Percentiles rank a stretch among this genome's conserved stretches.
These are phyloP conservation scores for Orthonevra nobilis DNA, from an alignment of 2,888 invertebrate species.

Conservation along the genomic window DNA sequence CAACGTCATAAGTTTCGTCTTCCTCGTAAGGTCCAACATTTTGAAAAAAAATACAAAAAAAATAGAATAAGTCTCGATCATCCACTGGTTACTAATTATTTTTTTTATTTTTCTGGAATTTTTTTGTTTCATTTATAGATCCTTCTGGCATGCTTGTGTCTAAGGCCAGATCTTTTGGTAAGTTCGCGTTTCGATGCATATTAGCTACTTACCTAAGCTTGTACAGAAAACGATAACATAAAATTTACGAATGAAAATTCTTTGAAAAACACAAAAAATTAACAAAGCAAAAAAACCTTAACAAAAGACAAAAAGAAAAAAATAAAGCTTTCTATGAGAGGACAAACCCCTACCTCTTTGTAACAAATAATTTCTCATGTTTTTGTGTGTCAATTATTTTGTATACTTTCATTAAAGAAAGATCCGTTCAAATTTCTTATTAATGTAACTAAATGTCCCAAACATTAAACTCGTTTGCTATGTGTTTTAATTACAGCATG, in stretches of 20 bases:
- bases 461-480: conserved; percentile 63
- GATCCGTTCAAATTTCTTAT: conserved; percentile 41
- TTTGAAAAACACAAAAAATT: conserved; percentile 52
- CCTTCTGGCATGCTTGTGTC: conserved; percentile 88
- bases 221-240: conserved; percentile 58
- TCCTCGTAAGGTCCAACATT: conserved; percentile 3
- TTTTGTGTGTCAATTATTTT: conserved; percentile 37
- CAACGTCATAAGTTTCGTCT: not conserved
- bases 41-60: conserved; percentile 26
- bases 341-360: too few species aligned
- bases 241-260: conserved; percentile 30
- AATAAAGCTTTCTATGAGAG: conserved; percentile 53
- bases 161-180: conserved; percentile 88
- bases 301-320: conserved; percentile 36
- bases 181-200: conserved; percentile 81
- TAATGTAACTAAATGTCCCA: conserved; percentile 51
- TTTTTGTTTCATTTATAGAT: conserved; percentile 85
- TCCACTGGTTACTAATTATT: conserved; percentile 65
- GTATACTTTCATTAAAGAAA: conserved; percentile 31
- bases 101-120: conserved; percentile 79
- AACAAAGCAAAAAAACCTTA: conserved; percentile 28
- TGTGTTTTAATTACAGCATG: conserved; percentile 68
- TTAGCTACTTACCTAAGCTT: conserved; percentile 66
- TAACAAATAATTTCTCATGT: too few species aligned
- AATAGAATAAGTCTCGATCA: conserved; percentile 39